Base-by-base conservation (phyloP, 1,140 invertebrate genomes). In the Drosophila arizonae region DNA sequence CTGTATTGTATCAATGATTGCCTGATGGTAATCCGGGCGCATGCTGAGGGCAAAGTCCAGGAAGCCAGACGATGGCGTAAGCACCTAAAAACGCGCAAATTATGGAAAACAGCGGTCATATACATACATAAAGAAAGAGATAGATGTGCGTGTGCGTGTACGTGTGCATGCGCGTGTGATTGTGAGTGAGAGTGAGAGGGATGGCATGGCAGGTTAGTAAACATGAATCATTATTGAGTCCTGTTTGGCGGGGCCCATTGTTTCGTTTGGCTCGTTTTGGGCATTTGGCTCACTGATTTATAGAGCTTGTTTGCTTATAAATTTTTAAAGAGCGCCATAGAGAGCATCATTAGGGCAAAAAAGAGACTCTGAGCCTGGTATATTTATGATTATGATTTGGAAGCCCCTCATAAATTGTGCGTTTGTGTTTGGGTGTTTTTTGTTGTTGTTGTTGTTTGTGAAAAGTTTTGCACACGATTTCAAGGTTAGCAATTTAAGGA, bases 1-100 rank as follows among this genome's bases (percentile, higher is more conserved):
- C 72, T 95, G 93, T 75, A 99, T 97, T 24, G 97, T 96, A 93
- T 98, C 97, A 76, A 98, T 96, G 84, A 99, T 96, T 43, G 97
- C 97, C 80, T 95, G 95, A 92, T 98, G 97, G 92, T 98, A 98
- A 92, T 98, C 96, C n/a, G 98, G 98, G 54, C 97, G 93, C 96
- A 99, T 96, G 90, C 96, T 97, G 82, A 97, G 96, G 41, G 97
- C 97, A 91, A 96, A 97, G 92, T 97, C 96, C 84, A 97, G 93
- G 79, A 95, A 95, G 45, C 96, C 96, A 1, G 96, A 96, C n/a
- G 96, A 96, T 56, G 96, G 96, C 33, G 95, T 95, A 71, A 96
- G 93, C 48, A 97, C 96, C 95, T 95, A 81, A 67, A 39, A 88
- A 91, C 86, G 80, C 79, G 79, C 81, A 90, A 77, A 90, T 84